Percentiles rank a stretch among this genome's conserved stretches.
Conservation (phyloP, 2,888 invertebrate species). For the Rhagophthalmus giganteus region DNA sequence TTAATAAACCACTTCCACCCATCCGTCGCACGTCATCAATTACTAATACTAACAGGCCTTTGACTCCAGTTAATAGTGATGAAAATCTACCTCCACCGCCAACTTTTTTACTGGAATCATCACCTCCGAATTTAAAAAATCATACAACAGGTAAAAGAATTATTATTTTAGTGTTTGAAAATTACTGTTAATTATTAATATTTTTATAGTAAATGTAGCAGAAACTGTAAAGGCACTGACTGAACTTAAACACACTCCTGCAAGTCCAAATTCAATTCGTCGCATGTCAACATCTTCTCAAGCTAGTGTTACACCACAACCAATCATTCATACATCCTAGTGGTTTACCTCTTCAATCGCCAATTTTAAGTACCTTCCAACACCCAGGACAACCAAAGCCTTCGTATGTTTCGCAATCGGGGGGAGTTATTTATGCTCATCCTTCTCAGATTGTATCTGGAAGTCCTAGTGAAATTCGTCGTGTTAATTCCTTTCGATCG, state of each 20-base stretch:
- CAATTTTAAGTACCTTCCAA: constrained; percentile 53
- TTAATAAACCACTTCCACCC: constrained; percentile 78
- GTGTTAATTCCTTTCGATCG: constrained; percentile 60
- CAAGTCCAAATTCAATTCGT: constrained; percentile 76
- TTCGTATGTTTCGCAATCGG: constrained; percentile 52
- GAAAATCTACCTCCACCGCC: constrained; percentile 74
- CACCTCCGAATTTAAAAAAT: constrained; percentile 19
- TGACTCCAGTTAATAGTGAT: constrained; percentile 54
- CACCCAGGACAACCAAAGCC: constrained; percentile 45
- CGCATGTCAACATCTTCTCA: constrained; percentile 55
- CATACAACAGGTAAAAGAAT: constrained; percentile 17
- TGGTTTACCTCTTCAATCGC: constrained; percentile 31
- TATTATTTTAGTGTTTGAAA: too few relatives aligned
- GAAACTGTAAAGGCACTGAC: constrained; percentile 86
- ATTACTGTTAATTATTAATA: too few relatives aligned
- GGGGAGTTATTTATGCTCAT: constrained; percentile 59
- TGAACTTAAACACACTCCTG: constrained; percentile 82
- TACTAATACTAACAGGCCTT: constrained; percentile 52
- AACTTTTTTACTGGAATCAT: constrained; percentile 70
- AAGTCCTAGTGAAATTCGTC: constrained; percentile 59
- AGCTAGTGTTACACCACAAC: constrained; percentile 38
- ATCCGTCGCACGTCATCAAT: constrained; percentile 77
- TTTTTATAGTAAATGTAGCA: constrained; percentile 76
- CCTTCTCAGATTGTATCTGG: constrained; percentile 57
- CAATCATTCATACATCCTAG: constrained; percentile 15